These are phyloP conservation scores for Myotis yumanensis DNA, from an alignment of 2,113 vertebrate species.

Conservation along the genomic window DNA sequence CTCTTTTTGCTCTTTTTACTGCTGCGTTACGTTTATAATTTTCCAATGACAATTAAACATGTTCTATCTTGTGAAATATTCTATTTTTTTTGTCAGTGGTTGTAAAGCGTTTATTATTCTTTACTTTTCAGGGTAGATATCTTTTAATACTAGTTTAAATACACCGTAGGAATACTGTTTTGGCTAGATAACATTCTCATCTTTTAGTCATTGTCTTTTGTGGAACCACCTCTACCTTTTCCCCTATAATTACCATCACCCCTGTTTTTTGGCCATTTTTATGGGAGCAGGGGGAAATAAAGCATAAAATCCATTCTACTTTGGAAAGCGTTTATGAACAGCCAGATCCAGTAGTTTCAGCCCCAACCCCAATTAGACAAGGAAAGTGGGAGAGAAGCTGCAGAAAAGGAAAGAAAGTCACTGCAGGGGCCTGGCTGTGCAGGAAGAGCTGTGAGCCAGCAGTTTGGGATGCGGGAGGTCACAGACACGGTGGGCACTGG, in stretches of 20 bases:
- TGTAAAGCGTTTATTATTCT: neutral
- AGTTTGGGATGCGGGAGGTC: neutral
- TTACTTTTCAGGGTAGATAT: conserved; percentile 21
- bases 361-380: neutral
- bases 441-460: neutral
- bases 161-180: neutral
- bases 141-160: neutral
- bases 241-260: neutral
- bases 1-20: neutral
- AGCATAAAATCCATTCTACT: neutral
- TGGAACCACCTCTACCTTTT: neutral
- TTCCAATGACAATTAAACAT: neutral
- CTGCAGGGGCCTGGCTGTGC: no score
- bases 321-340: neutral
- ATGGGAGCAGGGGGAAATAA: neutral
- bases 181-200: neutral
- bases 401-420: neutral
- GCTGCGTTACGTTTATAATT: neutral
- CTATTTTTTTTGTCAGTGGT: neutral
- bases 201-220: neutral
- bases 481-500: neutral
- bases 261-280: neutral
- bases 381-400: neutral
- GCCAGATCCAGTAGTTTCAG: neutral
- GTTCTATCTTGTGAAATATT: conserved; percentile 9